Evolutionary conservation across 2,113 vertebrate species (phyloP).

Genomic region (Spermophilus dauricus): DNA sequence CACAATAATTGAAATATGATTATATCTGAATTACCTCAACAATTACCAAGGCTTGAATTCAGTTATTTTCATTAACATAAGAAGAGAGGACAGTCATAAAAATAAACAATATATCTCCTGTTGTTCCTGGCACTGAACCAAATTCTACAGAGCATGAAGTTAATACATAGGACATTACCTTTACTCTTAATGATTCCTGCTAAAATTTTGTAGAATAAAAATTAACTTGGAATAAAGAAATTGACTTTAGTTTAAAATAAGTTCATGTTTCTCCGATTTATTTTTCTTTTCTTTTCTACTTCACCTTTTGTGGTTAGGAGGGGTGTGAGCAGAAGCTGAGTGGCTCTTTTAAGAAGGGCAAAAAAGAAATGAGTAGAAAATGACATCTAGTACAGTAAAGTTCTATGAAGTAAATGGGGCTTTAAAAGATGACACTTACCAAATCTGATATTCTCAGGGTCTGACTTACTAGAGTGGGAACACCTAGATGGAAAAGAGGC

Average conservation of each 20-base stretch:
- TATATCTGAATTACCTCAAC: constrained; percentile 37
- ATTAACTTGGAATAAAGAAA: neutral
- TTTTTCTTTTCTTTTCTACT: neutral
- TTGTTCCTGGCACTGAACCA: constrained; percentile 13
- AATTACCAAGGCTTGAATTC: constrained; percentile 39
- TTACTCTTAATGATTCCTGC: neutral
- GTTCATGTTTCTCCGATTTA: neutral
- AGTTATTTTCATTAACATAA: constrained; percentile 21
- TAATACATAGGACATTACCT: neutral
- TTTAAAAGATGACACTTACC: neutral
- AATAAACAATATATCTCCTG: neutral
- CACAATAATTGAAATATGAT: constrained; percentile 66
- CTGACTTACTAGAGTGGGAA: neutral
- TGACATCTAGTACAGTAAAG: neutral
- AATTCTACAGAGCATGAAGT: neutral
- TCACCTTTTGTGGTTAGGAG: neutral
- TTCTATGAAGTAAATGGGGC: neutral
- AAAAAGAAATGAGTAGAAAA: neutral
- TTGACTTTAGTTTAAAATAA: neutral
- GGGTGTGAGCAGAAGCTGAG: neutral
- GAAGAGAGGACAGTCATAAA: neutral
- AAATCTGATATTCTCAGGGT: neutral
- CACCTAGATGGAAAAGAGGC: neutral
- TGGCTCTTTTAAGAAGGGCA: neutral
- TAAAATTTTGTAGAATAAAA: neutral